Conservation (phyloP, 1,140 invertebrate genomes). For the Stenopsyche tienmushanensis region DNA sequence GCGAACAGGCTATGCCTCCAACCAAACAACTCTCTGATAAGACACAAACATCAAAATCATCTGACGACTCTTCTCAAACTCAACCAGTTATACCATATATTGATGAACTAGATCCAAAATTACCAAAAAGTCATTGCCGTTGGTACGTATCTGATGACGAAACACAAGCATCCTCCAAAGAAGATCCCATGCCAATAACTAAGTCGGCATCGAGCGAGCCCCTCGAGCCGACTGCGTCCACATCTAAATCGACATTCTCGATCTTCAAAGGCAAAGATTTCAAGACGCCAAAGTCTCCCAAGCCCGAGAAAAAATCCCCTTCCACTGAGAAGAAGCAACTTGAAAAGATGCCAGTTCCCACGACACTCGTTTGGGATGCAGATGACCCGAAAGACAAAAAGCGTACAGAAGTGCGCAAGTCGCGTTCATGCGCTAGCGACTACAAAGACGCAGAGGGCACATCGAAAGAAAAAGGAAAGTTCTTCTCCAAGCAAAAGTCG, state of each 20-base stretch:
- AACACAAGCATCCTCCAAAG: not conserved
- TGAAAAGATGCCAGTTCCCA: not conserved
- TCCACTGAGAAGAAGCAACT: constrained; percentile 9
- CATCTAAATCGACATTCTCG: constrained; percentile 26
- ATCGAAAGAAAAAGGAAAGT: constrained; percentile 31
- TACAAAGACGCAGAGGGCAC: constrained; percentile 7
- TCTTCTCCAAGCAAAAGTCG: constrained; percentile 46
- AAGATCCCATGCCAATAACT: not conserved
- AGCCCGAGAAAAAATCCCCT: constrained; percentile 17
- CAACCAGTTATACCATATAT: not conserved
- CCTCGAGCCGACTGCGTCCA: not conserved
- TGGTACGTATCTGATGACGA: constrained; percentile 17
- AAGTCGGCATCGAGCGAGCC: constrained; percentile 2
- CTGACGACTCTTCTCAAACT: not conserved
- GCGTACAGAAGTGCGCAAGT: not conserved
- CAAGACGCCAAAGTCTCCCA: constrained; percentile 5
- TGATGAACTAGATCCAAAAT: not conserved
- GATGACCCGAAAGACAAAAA: too few relatives aligned
- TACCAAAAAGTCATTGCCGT: constrained; percentile 11
- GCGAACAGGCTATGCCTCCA: not conserved
- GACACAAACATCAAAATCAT: not conserved
- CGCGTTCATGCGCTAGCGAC: not conserved
- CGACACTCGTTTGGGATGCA: not conserved
- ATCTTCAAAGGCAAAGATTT: constrained; percentile 33
- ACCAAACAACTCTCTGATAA: not conserved